Conservation (phyloP, 2,113 vertebrate species). For the Nerophis ophidion region DNA sequence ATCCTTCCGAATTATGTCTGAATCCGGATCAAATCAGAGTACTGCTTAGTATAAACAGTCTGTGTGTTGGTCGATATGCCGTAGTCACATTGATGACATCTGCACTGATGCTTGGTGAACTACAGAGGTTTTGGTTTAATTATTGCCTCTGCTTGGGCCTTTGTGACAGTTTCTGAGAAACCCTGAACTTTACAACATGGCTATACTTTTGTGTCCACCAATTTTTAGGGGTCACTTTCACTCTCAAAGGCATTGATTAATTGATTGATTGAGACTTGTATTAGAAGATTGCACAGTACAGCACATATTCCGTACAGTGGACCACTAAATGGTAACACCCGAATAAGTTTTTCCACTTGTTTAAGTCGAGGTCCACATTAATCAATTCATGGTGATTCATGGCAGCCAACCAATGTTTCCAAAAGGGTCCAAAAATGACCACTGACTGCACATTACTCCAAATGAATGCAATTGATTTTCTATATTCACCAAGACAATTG, state of each 20-base stretch:
- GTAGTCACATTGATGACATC: background rate
- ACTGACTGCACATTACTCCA: background rate
- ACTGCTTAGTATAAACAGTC: no score
- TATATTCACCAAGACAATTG: background rate
- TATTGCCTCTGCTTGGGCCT: background rate
- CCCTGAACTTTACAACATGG: background rate
- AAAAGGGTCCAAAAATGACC: background rate
- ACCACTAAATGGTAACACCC: no score
- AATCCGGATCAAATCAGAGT: background rate
- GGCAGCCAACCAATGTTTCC: background rate
- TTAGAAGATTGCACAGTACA: no score
- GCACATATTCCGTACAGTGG: no score
- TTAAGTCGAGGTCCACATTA: no score
- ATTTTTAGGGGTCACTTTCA: background rate
- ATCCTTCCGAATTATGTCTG: background rate
- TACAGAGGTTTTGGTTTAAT: background rate
- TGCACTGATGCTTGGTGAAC: background rate
- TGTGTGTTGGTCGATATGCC: background rate
- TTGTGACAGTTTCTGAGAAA: background rate
- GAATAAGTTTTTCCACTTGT: no score
- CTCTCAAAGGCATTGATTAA: no score
- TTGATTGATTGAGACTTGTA: no score
- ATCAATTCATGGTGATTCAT: no score
- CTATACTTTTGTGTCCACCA: background rate
- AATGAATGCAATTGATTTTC: conserved; percentile 3